A percentile compares a stretch with the other conserved stretches of the same genome.
These are phyloP conservation scores for Oostethus manadensis DNA, from an alignment of 2,113 vertebrate genomes.

Conservation along the genomic window DNA sequence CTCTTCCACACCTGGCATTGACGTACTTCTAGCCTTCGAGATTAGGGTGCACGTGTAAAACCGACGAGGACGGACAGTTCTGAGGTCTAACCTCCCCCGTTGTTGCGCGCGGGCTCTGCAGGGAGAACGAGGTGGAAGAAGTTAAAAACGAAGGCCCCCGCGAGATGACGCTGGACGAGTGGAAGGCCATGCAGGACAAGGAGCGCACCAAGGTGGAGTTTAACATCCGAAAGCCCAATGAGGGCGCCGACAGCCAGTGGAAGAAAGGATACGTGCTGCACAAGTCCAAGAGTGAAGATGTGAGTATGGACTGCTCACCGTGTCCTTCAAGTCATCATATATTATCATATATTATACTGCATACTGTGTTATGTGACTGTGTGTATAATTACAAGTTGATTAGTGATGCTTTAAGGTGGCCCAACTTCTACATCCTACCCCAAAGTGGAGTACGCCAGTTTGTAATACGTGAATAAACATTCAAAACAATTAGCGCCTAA, in stretches of 20 bases:
- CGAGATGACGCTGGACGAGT: constrained; percentile 98
- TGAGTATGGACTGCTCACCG: constrained; percentile 54
- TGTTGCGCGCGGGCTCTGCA: constrained; percentile 40
- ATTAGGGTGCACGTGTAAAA: constrained; percentile 11
- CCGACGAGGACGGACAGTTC: constrained; percentile 23
- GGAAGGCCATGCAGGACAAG: constrained; percentile 99
- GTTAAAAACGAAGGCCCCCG: constrained; percentile 94
- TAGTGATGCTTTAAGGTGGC: not conserved
- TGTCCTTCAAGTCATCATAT: no score
- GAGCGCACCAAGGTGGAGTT: constrained; percentile 96
- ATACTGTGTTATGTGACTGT: not conserved
- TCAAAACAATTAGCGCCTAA: no score
- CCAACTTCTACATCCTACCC: not conserved
- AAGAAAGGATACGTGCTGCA: constrained; percentile 98
- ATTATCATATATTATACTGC: no score
- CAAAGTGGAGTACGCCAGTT: no score
- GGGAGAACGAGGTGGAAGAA: constrained; percentile 96
- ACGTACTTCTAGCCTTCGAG: not conserved
- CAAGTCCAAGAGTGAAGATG: constrained; percentile 98
- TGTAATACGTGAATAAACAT: no score
- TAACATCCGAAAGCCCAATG: constrained; percentile 98
- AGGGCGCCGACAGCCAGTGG: constrained; percentile 95
- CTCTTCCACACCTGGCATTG: not conserved
- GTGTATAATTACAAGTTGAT: not conserved
- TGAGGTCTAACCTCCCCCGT: constrained; percentile 5